Base-by-base conservation (phyloP, 2,797 vertebrate genomes). In the Botia kubotai region DNA sequence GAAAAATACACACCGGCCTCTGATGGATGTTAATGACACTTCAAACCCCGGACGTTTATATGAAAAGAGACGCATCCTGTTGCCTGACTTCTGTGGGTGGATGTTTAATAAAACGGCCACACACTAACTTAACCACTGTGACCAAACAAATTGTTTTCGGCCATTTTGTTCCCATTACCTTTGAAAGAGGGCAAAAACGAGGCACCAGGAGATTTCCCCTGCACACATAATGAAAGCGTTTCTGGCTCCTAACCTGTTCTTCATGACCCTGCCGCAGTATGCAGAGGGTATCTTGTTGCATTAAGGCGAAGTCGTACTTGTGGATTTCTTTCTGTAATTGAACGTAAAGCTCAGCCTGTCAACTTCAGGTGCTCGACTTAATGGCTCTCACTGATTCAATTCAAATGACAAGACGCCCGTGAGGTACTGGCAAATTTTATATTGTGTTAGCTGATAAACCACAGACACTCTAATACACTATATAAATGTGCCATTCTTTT, bases 111-210 rank as follows among this genome's bases (percentile, higher is more conserved):
- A 86, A 85, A 85, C 11, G 48, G 82, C 75, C 82, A 57, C 79
- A 85, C 77, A 67, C 85, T 81, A 73, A 82, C 83, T 81, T 79
- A 26, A 89, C 89, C 85, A 39, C 89, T 84, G 86, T 91, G 90
- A 90, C 88, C 87, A 90, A 91, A 91, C 87, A 84, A 91, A 89
- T 84, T 79, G 84, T 89, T 89, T 88, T 89, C 86, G 33, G 81
- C 83, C 82, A 57, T 89, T 89, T 87, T 82, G 17, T 83, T 89
- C 77, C 82, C 55, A 86, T 89, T 88, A 85, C 72, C 63, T 84
- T 70, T 58, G 82, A 82, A 82, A 82, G 26, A 46, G 43, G 43
- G 43, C 43, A 46, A 46, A 11, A 46, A 11, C 10, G 43, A 82
- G 60, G 82, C 46, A 76, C 79, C 67, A 69, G 65, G 85, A 86